phyloP scores from a whole-genome alignment of 1,140 invertebrate genomes.

The Amyelois transitella region DNA sequence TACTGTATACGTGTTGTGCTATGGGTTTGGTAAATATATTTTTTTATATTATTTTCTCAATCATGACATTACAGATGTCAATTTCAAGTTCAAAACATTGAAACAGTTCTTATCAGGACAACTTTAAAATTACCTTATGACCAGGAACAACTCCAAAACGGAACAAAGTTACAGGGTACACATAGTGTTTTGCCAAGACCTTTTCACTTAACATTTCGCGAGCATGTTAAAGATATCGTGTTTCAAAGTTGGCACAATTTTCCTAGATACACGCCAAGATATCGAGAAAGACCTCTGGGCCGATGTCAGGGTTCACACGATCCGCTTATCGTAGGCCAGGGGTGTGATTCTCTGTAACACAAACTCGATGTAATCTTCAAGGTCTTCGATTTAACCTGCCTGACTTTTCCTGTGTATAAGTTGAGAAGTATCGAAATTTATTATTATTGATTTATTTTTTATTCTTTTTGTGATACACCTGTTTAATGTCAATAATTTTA shows the following conservation, averaged over 20 bases:
- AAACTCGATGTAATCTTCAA: not conserved
- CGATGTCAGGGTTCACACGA: slow-evolving; percentile 47
- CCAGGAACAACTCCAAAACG: not conserved
- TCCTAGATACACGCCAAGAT: slow-evolving; percentile 15
- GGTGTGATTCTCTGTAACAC: slow-evolving; percentile 5
- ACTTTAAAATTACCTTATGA: not conserved
- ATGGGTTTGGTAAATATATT: no score
- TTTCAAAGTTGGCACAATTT: slow-evolving; percentile 18
- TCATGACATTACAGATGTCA: no score
- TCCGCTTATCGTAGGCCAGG: slow-evolving; percentile 57
- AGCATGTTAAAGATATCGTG: not conserved
- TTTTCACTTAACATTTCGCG: not conserved
- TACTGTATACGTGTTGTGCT: no score
- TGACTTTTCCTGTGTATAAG: not conserved
- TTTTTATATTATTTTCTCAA: no score
- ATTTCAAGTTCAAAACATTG: no score
- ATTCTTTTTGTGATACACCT: no score
- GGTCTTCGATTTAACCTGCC: not conserved
- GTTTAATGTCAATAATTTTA: no score
- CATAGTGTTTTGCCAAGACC: not conserved
- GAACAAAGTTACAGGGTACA: not conserved
- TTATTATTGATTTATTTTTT: no score
- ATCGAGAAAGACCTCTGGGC: slow-evolving; percentile 12
- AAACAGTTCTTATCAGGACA: no score
- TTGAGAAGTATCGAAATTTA: not conserved